These are phyloP conservation scores for Macrostomum lignano DNA, from an alignment of 1,140 invertebrate species.

Conservation along the genomic window DNA sequence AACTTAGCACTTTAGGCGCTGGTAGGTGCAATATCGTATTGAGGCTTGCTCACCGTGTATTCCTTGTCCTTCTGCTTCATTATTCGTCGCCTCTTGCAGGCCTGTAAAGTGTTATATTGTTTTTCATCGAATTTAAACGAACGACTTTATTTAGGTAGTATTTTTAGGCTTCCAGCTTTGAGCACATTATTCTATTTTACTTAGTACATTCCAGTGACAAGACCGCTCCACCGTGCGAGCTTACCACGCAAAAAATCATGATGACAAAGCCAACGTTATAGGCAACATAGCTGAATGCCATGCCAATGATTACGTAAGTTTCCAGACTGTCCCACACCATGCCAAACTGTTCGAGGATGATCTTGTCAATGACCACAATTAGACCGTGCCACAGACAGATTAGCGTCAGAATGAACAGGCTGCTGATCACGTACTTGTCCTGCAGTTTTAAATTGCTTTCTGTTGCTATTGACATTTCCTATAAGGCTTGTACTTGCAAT, in stretches of 20 bases:
- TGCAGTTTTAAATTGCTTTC: conserved; percentile 7
- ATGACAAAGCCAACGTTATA: conserved; percentile 1
- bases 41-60: too few species aligned
- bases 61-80: conserved; percentile 20
- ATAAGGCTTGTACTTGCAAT: background rate
- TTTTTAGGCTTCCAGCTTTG: too few species aligned
- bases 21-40: too few species aligned
- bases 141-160: too few species aligned
- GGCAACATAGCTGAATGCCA: background rate
- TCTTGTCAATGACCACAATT: conserved; percentile 1
- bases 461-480: background rate
- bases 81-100: conserved; percentile 16
- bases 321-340: background rate
- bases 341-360: background rate
- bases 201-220: too few species aligned
- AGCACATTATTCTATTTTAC: too few species aligned
- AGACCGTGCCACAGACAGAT: conserved; percentile 24
- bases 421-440: conserved; percentile 23
- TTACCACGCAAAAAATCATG: conserved; percentile 2
- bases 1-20: too few species aligned
- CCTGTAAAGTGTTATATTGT: conserved; percentile 10
- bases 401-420: conserved; percentile 18
- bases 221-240: background rate
- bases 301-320: background rate
- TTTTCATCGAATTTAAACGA: background rate